Evolutionary conservation across 2,113 vertebrate species (phyloP), one percentile per base, ranked within the genome.

Genomic region (Neotragus moschatus): DNA sequence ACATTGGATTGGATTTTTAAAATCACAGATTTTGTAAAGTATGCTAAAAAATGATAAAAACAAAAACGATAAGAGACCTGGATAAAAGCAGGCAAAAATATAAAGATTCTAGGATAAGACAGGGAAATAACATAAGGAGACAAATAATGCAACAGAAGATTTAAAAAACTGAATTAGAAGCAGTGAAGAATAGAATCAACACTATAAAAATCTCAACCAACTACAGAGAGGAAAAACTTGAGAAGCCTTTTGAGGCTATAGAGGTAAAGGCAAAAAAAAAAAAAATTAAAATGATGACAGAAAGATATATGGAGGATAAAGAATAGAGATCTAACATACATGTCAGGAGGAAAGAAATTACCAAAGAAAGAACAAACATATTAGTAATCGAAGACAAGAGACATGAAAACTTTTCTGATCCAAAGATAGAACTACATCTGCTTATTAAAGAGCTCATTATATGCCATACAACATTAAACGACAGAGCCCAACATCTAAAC

Each of bases 41-140:
- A 73, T 17, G 28, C 33, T 93, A 70, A 89, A 89, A 80, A 60
- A 81, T 47, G 58, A 39, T 28, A 84, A 88, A 70, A 92, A 56
- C 25, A 95, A 88, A 96, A 21, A 82, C 5, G 33, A 63, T 51
- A 25, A 70, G 21, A n/a, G 43, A 92, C 28, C 10, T 93, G 23
- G 23, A 30, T 60, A 90, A 93, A 96, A 81, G 80, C 7, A 90
- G 45, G 93, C 56, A 91, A 95, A 86, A 95, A 85, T 58, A 89
- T 70, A 82, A 55, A 56, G 26, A 17, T 87, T 49, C 53, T 26
- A 86, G 73, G 21, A 87, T 75, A 93, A 79, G 5, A 79, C 0
- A 73, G 30, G 12, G n/a, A 94, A 73, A 66, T 86, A 55, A 92
- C 3, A 8, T 92, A 85, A 92, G 30, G 33, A 39, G 73, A 90